Percentiles rank a stretch among this genome's conserved stretches.
phyloP scores from a whole-genome alignment of 2,888 invertebrate species.

The Pyrrhosoma nymphula region DNA sequence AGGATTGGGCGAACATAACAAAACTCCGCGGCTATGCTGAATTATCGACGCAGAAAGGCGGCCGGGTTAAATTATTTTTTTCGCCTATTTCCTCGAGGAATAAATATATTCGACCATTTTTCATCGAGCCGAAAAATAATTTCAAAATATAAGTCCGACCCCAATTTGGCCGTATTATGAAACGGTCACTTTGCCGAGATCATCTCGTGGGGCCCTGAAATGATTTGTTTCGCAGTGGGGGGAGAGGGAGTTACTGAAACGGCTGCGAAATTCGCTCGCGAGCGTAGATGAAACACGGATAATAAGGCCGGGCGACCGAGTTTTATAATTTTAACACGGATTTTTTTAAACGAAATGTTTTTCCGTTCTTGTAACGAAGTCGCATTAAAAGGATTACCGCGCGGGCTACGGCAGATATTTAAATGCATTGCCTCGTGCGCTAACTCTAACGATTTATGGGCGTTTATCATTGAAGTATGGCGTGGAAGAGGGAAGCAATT shows the following conservation, averaged over 20 bases:
- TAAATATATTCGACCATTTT: not conserved
- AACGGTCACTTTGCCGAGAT: not conserved
- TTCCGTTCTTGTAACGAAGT: not conserved
- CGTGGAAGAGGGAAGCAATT: not conserved
- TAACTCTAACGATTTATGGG: not conserved
- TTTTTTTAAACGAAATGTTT: not conserved
- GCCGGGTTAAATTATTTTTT: not conserved
- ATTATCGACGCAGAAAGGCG: not conserved
- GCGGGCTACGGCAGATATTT: not conserved
- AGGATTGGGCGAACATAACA: too few relatives aligned
- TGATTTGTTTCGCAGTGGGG: conserved; percentile 2
- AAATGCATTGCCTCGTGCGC: not conserved
- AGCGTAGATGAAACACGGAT: not conserved
- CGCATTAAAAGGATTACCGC: conserved; percentile 12
- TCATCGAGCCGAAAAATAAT: not conserved
- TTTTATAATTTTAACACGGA: not conserved
- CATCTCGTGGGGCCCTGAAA: not conserved
- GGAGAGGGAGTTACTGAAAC: not conserved
- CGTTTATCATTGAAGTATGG: not conserved
- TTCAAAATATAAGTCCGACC: not conserved
- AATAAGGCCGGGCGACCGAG: not conserved
- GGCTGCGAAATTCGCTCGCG: not conserved
- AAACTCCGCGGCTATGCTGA: not conserved
- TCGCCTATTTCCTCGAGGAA: not conserved
- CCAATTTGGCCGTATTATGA: not conserved